Base-by-base conservation (phyloP, 92 coral and sea anemone genomes). In the Montipora capitata region DNA sequence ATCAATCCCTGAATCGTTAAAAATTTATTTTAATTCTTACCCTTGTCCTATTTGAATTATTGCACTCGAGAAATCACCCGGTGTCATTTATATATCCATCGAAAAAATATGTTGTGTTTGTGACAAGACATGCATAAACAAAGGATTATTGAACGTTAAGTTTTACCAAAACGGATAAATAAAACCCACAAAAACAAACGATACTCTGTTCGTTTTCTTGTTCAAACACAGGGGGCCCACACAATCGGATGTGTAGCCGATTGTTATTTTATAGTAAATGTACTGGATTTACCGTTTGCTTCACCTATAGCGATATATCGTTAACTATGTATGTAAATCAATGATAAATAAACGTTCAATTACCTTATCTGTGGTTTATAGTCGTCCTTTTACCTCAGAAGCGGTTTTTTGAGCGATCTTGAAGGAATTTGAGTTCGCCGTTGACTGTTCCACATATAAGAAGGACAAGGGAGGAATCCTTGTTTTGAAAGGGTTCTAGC, bases 31-130 rank as follows among this genome's bases (percentile, higher is more conserved):
- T 39, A 54, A 84, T 12, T 65, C 85, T 59, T 90, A 90, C 40
- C 91, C 94, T 9, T 90, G 85, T n/a, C 94, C 94, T 13, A 66
- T 90, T 10, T 90, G 65, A 48, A 49, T 13, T 20, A 27, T 6
- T 40, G 35, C 35, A 27, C 1, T 27, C 2, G 35, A 27, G 35
- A 27, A 27, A 27, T 27, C 2, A 27, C 35, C 35, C 1, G 35
- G 35, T 27, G 35, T 27, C 35, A 0, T 27, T 27, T 27, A 27
- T 27, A 27, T 27, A 27, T 27, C 35, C 35, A 27, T 1, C 35
- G 35, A 27, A 27, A 27, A 27, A 27, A 27, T 27, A 27, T 27
- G 35, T 27, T 27, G 35, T 27, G 35, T 27, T 27, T 27, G 35
- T 27, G 35, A 27, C 35, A 27, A 27, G 35, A 27, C 35, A 27